These are phyloP conservation scores for Trichonephila clavipes DNA, from an alignment of 1,140 invertebrate genomes.

Conservation along the genomic window DNA sequence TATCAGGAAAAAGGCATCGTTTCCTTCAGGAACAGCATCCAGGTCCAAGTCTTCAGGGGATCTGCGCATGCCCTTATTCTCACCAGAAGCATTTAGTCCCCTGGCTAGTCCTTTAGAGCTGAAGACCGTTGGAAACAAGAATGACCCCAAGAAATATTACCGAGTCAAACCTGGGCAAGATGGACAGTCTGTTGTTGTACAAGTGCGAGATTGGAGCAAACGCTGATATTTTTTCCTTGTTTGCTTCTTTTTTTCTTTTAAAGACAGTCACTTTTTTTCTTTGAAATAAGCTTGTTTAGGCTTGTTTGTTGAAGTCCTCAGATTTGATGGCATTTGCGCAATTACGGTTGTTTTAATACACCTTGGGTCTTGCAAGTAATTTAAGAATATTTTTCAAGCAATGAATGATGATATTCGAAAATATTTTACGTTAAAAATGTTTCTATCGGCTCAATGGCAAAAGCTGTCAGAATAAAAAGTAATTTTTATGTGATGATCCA, in stretches of 20 bases:
- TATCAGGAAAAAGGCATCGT: slow-evolving; percentile 60
- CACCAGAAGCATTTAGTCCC: slow-evolving; percentile 62
- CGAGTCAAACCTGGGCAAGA: slow-evolving; percentile 73
- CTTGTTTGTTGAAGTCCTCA: background rate
- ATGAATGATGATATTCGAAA: background rate
- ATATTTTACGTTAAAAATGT: no score
- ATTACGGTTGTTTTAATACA: background rate
- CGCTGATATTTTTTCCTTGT: slow-evolving; percentile 25
- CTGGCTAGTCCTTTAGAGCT: slow-evolving; percentile 67
- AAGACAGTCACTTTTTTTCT: background rate
- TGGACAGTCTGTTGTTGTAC: slow-evolving; percentile 69
- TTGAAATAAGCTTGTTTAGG: slow-evolving; percentile 11
- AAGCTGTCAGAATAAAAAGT: no score
- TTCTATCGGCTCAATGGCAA: no score
- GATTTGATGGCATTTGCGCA: background rate
- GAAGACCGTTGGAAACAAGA: slow-evolving; percentile 68
- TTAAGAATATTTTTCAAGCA: background rate
- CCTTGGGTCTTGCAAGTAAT: background rate
- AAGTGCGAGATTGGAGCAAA: slow-evolving; percentile 68
- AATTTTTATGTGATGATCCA: no score
- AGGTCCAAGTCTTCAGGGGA: slow-evolving; percentile 69
- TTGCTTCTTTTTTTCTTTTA: background rate
- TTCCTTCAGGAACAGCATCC: slow-evolving; percentile 63
- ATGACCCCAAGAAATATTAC: slow-evolving; percentile 56
- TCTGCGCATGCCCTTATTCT: slow-evolving; percentile 44